Evolutionary conservation across 2,113 vertebrate species (phyloP).

Genomic region (Natator depressus): DNA sequence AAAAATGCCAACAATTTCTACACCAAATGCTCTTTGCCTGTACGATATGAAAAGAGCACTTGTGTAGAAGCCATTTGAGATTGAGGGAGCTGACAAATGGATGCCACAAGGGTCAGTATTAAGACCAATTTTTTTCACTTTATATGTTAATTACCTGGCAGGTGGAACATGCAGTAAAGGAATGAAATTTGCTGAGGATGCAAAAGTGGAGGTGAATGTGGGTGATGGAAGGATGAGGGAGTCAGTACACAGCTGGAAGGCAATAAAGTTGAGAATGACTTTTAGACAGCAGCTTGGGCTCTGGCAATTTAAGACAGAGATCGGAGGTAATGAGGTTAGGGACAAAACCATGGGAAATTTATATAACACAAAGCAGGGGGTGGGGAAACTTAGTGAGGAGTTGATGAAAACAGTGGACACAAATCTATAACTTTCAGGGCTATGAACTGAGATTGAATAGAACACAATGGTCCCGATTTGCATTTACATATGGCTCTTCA

Average conservation of each 20-base stretch:
- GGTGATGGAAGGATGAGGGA: not conserved
- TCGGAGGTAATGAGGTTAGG: slow-evolving; percentile 25
- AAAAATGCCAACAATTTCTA: not conserved
- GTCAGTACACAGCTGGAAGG: not conserved
- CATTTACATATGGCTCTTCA: not conserved
- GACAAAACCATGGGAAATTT: slow-evolving; percentile 18
- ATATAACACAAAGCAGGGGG: not conserved
- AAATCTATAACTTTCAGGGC: not conserved
- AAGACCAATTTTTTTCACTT: slow-evolving; percentile 17
- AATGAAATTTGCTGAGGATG: slow-evolving; percentile 34
- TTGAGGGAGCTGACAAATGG: not conserved
- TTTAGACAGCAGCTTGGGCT: not conserved
- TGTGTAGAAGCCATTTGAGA: slow-evolving; percentile 17
- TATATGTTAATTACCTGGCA: slow-evolving; percentile 29
- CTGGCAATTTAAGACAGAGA: not conserved
- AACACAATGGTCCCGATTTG: not conserved
- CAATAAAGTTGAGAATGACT: not conserved
- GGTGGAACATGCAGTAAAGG: not conserved
- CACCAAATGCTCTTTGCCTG: not conserved
- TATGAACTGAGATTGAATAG: not conserved
- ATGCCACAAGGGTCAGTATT: slow-evolving; percentile 4
- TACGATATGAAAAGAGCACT: slow-evolving; percentile 1
- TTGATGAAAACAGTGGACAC: not conserved
- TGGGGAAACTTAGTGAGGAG: not conserved
- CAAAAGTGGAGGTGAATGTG: not conserved